Conservation (phyloP, 2,113 vertebrate species). For the Notarius quadriscutis region DNA sequence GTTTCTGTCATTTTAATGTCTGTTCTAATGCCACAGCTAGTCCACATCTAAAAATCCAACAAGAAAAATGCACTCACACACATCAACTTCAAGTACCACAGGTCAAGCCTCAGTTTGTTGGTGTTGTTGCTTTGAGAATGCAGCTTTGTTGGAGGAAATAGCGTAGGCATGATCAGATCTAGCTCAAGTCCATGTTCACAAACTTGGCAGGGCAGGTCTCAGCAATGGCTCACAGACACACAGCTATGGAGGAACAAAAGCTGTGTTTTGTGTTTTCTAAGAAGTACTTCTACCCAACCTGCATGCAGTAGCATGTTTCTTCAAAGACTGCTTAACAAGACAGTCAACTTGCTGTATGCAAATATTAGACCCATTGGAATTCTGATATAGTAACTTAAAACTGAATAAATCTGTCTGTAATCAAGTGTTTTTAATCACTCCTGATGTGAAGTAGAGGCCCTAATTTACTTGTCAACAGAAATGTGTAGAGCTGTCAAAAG, state of each 20-base stretch:
- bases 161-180: slow-evolving; percentile 8
- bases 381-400: not conserved
- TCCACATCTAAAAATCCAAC: not conserved
- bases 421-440: not conserved
- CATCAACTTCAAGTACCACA: not conserved
- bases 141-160: not conserved
- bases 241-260: slow-evolving; percentile 68
- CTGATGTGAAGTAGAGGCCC: not conserved
- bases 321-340: not conserved
- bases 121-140: slow-evolving; percentile 14
- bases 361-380: not conserved
- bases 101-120: not conserved
- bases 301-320: not conserved
- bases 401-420: not conserved
- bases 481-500: not conserved
- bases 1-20: slow-evolving; percentile 13
- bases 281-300: slow-evolving; percentile 17
- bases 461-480: not conserved
- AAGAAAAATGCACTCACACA: not conserved
- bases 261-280: slow-evolving; percentile 65
- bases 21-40: not conserved
- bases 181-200: slow-evolving; percentile 5
- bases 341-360: not conserved
- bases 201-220: not conserved
- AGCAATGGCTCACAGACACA: slow-evolving; percentile 17